Evolutionary conservation across 2,888 invertebrate species (phyloP), one percentile per base, ranked within the genome.

Genomic region (Thera obeliscata): DNA sequence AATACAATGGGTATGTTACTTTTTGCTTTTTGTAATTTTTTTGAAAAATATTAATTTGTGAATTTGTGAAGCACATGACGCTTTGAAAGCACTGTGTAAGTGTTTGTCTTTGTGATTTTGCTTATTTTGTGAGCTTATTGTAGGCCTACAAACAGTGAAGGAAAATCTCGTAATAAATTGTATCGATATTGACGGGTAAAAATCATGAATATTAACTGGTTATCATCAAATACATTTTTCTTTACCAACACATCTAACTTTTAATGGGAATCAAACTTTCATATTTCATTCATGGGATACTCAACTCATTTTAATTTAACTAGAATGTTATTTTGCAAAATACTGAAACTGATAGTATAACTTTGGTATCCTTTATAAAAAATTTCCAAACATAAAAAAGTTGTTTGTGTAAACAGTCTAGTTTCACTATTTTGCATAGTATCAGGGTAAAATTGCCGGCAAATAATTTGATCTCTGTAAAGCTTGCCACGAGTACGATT

Each of bases 1-100:
- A 93, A 93, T 74, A 91, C 89, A 3, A 92, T 93, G 87, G 93
- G 93, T 93, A 78, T 84, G 82, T 75, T 11, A 41, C 2, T 43
- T n/a, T 57, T 48, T 5, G 36, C 2, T n/a, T 38, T 9, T n/a
- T 8, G 36, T 38, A 2, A 2, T 38, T 36, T 2, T 55, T 38
- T 1, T 11, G 2, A 11, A 7, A 22, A 9, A 38, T 43, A 56
- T 7, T 54, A 9, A 48, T 59, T 59, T 57, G 11, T 60, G 49
- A 52, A 55, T 46, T 64, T 69, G 69, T 74, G 64, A 66, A 73
- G 71, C 76, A 73, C 69, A 69, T 62, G 68, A 76, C 71, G 67
- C 74, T 76, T 77, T 72, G 36, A 62, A 64, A 75, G 72, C 73
- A 70, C 76, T 69, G 70, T 74, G 59, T 56, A 64, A 70, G 69